Evolutionary conservation across 1,140 invertebrate genomes (phyloP).

Genomic region (Trissolcus basalis): DNA sequence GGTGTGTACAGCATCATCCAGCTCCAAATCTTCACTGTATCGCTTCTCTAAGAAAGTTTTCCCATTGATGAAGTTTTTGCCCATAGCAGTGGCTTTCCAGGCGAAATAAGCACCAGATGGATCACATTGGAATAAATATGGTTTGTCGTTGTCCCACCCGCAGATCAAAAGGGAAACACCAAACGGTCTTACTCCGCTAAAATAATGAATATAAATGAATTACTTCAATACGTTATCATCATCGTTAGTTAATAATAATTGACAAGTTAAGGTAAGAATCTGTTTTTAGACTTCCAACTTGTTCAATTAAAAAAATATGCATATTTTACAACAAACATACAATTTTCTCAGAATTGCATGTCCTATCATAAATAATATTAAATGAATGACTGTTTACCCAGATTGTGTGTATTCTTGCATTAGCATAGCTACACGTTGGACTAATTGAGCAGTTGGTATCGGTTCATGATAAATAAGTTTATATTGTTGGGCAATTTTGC

Average conservation of each 20-base stretch:
- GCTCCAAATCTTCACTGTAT: slow-evolving; percentile 96
- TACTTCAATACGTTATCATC: no score
- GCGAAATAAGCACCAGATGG: slow-evolving; percentile 99
- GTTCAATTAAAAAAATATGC: no score
- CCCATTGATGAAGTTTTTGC: slow-evolving; percentile 99
- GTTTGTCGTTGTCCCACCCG: slow-evolving; percentile 94
- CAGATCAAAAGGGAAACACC: slow-evolving; percentile 98
- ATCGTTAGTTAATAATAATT: no score
- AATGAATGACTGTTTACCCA: no score
- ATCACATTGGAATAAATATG: slow-evolving; percentile 98
- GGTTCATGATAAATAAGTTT: slow-evolving; percentile 93
- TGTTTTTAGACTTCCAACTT: no score
- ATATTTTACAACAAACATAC: no score
- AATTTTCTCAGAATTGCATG: no score
- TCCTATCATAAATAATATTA: no score
- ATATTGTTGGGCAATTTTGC: slow-evolving; percentile 98
- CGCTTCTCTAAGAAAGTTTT: slow-evolving; percentile 99
- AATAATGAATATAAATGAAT: no score
- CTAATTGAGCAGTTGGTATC: slow-evolving; percentile 97
- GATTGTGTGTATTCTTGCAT: slow-evolving; percentile 99
- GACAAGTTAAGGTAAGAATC: no score
- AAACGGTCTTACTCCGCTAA: slow-evolving; percentile 97
- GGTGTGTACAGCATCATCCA: slow-evolving; percentile 99
- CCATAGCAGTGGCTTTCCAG: slow-evolving; percentile 99
- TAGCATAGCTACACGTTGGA: slow-evolving; percentile 95